phyloP scores from a whole-genome alignment of 2,888 invertebrate species.

The Drosophila sordidula region DNA sequence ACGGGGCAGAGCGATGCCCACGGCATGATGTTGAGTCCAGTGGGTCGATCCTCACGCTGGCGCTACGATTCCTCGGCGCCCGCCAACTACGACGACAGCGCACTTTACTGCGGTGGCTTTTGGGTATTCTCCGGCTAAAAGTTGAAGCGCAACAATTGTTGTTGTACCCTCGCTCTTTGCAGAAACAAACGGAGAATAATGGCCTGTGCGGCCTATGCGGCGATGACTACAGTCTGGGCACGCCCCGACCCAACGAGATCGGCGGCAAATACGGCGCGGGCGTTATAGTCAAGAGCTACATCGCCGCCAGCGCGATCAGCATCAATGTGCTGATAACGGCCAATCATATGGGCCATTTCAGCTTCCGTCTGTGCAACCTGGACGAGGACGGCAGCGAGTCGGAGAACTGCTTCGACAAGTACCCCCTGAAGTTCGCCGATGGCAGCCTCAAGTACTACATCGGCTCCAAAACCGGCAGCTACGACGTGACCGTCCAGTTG shows the following conservation, averaged over 20 bases:
- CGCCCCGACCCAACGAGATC: constrained; percentile 86
- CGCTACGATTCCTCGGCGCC: constrained; percentile 85
- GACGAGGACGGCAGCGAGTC: constrained; percentile 84
- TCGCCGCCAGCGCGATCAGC: constrained; percentile 59
- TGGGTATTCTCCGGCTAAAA: constrained; percentile 48
- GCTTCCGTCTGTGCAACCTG: constrained; percentile 86
- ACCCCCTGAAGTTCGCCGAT: constrained; percentile 82
- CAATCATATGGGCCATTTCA: constrained; percentile 86
- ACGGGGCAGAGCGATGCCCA: constrained; percentile 81
- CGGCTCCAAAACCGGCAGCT: constrained; percentile 62
- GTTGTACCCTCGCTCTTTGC: not conserved
- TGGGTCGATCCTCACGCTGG: constrained; percentile 87
- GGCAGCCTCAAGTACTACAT: constrained; percentile 72
- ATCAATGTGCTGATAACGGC: constrained; percentile 84
- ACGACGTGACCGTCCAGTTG: constrained; percentile 63
- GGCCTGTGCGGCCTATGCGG: constrained; percentile 87
- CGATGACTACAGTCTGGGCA: constrained; percentile 84
- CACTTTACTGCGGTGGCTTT: constrained; percentile 86
- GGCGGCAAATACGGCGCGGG: constrained; percentile 86
- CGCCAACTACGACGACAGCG: constrained; percentile 86
- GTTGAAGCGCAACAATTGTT: too few species aligned
- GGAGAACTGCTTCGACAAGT: constrained; percentile 86
- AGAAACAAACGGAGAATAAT: constrained; percentile 84
- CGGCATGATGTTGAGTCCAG: constrained; percentile 86
- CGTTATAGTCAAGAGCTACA: constrained; percentile 85